These are phyloP conservation scores for Ridgeia piscesae DNA, from an alignment of 1,140 invertebrate species.

Conservation along the genomic window DNA sequence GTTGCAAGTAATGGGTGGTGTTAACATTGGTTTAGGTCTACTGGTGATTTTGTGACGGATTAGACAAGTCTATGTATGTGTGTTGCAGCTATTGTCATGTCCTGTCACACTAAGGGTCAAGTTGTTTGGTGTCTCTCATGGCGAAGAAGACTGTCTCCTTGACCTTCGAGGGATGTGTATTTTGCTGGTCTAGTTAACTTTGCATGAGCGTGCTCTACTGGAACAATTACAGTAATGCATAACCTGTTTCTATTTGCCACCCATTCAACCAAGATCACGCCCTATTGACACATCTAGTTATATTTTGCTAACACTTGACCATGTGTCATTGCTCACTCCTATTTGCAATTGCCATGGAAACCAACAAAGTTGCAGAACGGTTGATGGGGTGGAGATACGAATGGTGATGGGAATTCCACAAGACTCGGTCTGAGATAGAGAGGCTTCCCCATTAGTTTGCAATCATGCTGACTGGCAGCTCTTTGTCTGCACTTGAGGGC, in stretches of 20 bases:
- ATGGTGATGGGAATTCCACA: slow-evolving; percentile 4
- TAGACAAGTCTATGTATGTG: too few relatives aligned
- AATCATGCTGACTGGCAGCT: background rate
- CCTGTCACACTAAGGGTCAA: too few relatives aligned
- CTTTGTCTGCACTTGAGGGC: background rate
- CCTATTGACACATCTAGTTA: background rate
- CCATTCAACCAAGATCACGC: background rate
- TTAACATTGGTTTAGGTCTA: too few relatives aligned
- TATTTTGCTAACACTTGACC: background rate
- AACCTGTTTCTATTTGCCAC: background rate
- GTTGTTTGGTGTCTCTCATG: too few relatives aligned
- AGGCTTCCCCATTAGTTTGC: background rate
- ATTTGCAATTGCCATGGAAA: background rate
- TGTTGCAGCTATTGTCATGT: too few relatives aligned
- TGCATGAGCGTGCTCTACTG: background rate
- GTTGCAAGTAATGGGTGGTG: too few relatives aligned
- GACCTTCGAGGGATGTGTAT: too few relatives aligned
- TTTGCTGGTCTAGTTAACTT: too few relatives aligned
- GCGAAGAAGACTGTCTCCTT: too few relatives aligned
- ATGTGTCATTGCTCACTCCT: background rate
- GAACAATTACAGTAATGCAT: background rate
- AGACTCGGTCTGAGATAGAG: background rate
- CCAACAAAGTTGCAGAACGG: background rate
- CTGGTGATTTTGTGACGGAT: too few relatives aligned
- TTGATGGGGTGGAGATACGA: background rate